These are phyloP conservation scores for Maccullochella peelii DNA, from an alignment of 2,113 vertebrate genomes.

Conservation along the genomic window DNA sequence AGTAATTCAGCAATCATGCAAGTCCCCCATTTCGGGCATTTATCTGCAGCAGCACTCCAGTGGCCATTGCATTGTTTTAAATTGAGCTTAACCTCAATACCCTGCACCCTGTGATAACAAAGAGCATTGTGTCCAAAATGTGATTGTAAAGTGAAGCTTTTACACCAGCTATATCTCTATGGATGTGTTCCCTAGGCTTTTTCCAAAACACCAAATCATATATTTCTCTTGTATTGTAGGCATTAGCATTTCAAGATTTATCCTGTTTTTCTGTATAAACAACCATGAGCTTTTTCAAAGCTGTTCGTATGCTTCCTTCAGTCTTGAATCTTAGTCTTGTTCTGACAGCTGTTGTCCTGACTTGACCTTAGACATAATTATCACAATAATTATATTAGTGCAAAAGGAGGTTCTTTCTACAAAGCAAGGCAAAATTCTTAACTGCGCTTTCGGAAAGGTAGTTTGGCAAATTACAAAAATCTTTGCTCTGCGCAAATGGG, in stretches of 20 bases:
- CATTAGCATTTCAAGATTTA: not conserved
- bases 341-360: not conserved
- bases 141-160: not conserved
- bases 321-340: not conserved
- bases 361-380: not conserved
- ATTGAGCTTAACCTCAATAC: not conserved
- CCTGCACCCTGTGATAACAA: slow-evolving; percentile 18
- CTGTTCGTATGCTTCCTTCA: not conserved
- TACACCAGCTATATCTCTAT: not conserved
- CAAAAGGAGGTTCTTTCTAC: not conserved
- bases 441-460: not conserved
- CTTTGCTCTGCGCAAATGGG: not conserved
- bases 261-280: not conserved
- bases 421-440: not conserved
- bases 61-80: slow-evolving; percentile 8
- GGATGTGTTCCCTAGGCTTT: not conserved
- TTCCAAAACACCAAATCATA: not conserved
- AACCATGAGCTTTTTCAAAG: not conserved
- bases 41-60: slow-evolving; percentile 1
- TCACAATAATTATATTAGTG: not conserved
- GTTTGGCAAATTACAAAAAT: not conserved
- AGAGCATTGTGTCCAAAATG: slow-evolving; percentile 20
- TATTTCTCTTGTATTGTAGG: too few species aligned
- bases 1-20: slow-evolving; percentile 4
- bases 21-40: slow-evolving; percentile 12